Evolutionary conservation across 2,113 vertebrate genomes (phyloP).

Genomic region (Anolis sagrei): DNA sequence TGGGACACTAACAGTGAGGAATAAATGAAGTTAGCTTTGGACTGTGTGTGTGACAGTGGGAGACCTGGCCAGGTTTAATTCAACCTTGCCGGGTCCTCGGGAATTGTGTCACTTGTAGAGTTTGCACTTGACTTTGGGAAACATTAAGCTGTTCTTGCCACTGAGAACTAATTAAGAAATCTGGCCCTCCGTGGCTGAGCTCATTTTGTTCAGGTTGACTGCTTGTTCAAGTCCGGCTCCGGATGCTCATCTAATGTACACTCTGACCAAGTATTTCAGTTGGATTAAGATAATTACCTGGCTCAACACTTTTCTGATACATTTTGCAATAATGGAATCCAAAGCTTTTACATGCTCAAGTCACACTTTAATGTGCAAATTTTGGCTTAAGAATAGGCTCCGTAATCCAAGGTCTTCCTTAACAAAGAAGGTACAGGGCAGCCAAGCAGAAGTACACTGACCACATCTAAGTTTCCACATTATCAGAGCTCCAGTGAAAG

Average conservation of each 20-base stretch:
- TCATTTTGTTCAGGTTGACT: constrained; percentile 82
- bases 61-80: constrained; percentile 34
- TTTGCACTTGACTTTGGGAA: constrained; percentile 74
- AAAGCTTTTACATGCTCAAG: constrained; percentile 66
- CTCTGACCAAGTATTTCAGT: constrained; percentile 68
- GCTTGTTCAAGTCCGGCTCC: constrained; percentile 76
- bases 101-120: constrained; percentile 66
- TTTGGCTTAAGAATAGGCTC: constrained; percentile 42
- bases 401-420: constrained; percentile 35
- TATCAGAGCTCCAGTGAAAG: accelerated
- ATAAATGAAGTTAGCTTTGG: constrained; percentile 56
- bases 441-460: not conserved
- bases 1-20: constrained; percentile 66
- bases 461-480: not conserved
- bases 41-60: constrained; percentile 51
- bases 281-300: constrained; percentile 77
- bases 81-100: constrained; percentile 56
- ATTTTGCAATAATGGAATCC: constrained; percentile 68
- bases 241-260: constrained; percentile 73
- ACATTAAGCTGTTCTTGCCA: constrained; percentile 69
- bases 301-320: constrained; percentile 71
- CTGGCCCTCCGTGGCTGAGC: constrained; percentile 68
- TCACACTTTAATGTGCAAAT: constrained; percentile 57
- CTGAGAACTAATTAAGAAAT: constrained; percentile 82
- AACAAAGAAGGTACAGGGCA: not conserved